Conservation (phyloP, 2,888 invertebrate genomes). For the Parasteatoda lunata region DNA sequence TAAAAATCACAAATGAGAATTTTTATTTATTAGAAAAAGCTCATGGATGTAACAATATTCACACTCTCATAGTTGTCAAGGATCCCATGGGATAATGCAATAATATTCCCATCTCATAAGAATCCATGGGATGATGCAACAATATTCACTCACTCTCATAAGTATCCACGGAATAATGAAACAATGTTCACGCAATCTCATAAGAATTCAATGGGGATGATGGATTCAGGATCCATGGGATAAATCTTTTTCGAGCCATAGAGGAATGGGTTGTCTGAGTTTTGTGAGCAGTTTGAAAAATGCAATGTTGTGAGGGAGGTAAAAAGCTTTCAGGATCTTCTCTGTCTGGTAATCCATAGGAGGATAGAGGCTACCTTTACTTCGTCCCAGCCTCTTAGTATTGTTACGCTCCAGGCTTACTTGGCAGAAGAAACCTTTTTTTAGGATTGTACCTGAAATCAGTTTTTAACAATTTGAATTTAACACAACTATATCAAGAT, state of each 20-base stretch:
- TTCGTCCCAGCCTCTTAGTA: conserved; percentile 95
- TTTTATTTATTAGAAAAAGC: background rate
- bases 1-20: background rate
- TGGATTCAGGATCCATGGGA: conserved; percentile 66
- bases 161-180: too few relatives aligned
- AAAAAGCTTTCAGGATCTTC: conserved; percentile 90
- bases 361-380: conserved; percentile 96
- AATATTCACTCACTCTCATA: background rate
- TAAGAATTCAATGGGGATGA: background rate
- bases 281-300: conserved; percentile 91
- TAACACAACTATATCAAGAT: too few relatives aligned
- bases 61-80: too few relatives aligned
- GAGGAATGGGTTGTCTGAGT: conserved; percentile 88
- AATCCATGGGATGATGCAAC: too few relatives aligned
- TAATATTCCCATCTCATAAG: too few relatives aligned
- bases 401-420: conserved; percentile 82
- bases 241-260: conserved; percentile 95
- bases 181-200: too few relatives aligned
- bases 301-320: conserved; percentile 93
- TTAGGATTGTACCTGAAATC: conserved; percentile 87
- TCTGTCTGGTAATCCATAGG: conserved; percentile 91
- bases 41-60: too few relatives aligned
- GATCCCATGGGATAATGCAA: too few relatives aligned
- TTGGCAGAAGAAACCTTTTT: conserved; percentile 98
- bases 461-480: background rate